Percentiles rank a stretch among this genome's conserved stretches.
phyloP scores from a whole-genome alignment of 2,797 vertebrate genomes.

The Ispidina picta region DNA sequence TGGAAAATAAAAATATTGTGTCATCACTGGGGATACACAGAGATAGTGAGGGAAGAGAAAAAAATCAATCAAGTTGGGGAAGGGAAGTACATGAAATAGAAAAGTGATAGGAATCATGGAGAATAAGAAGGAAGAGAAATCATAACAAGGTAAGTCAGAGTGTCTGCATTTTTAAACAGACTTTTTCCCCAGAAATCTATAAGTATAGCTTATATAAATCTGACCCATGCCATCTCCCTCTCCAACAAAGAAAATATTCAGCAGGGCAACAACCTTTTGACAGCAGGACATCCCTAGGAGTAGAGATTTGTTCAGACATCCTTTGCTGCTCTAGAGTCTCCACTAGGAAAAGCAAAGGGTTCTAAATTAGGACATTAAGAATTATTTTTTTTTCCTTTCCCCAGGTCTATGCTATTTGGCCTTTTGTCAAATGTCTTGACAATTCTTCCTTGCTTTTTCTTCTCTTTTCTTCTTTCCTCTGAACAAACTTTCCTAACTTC shows the following conservation, averaged over 20 bases:
- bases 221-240: background rate
- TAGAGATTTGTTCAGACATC: background rate
- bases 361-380: background rate
- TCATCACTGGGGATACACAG: background rate
- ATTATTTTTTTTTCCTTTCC: background rate
- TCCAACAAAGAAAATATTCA: background rate
- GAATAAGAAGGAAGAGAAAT: conserved; percentile 1
- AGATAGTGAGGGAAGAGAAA: background rate
- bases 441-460: background rate
- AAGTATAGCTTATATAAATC: background rate
- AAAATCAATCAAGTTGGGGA: background rate
- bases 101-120: background rate
- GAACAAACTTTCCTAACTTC: background rate
- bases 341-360: background rate
- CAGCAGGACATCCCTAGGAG: background rate
- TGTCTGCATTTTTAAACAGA: background rate
- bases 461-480: background rate
- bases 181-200: background rate
- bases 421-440: background rate
- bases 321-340: background rate
- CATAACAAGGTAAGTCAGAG: background rate
- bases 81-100: background rate
- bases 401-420: background rate
- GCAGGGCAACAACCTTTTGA: background rate
- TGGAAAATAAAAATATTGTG: background rate